Conservation (phyloP, 2,888 invertebrate genomes). For the Tipula unca region DNA sequence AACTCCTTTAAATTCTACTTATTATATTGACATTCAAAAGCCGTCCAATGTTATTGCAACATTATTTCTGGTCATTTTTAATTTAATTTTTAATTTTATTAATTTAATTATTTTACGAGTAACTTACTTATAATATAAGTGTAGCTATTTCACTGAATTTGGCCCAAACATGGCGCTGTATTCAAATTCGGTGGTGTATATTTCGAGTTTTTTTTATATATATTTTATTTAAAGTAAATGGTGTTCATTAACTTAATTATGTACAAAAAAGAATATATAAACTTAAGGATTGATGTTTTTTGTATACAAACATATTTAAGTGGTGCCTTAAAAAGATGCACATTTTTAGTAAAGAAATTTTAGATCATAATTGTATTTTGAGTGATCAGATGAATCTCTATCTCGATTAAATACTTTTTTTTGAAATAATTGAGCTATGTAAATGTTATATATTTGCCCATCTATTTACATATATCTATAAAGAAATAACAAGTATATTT, state of each 20-base stretch:
- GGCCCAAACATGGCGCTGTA: neutral
- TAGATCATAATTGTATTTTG: neutral
- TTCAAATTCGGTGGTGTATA: neutral
- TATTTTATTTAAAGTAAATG: neutral
- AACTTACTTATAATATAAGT: neutral
- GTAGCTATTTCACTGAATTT: neutral
- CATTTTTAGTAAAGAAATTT: neutral
- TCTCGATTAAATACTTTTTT: neutral
- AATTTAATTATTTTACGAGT: neutral
- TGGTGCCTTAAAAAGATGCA: constrained; percentile 14
- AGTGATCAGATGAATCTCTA: neutral
- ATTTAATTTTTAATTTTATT: neutral
- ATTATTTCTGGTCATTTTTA: constrained; percentile 8
- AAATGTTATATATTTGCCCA: constrained; percentile 8
- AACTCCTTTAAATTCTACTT: neutral
- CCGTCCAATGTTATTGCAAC: constrained; percentile 14
- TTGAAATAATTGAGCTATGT: neutral
- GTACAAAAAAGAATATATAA: neutral
- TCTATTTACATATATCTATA: neutral
- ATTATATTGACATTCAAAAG: neutral
- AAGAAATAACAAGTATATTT: neutral
- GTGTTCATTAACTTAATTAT: neutral
- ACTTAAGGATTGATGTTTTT: neutral
- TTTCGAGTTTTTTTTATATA: neutral
- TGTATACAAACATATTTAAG: neutral